phyloP scores from a whole-genome alignment of 2,888 invertebrate genomes.

The Orthonevra nobilis region DNA sequence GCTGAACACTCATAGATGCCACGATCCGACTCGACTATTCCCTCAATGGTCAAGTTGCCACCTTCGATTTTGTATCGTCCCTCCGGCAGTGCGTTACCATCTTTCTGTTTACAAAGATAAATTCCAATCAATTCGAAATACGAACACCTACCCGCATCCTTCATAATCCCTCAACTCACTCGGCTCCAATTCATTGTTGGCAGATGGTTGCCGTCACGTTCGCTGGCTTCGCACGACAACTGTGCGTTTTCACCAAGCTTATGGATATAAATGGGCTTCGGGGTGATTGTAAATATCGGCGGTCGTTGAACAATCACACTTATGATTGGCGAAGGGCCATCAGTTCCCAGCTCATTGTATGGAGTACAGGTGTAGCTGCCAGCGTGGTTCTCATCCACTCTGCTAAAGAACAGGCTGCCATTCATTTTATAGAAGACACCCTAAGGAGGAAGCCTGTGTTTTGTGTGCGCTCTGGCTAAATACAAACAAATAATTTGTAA shows the following conservation, averaged over 20 bases:
- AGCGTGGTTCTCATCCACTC: slow-evolving; percentile 91
- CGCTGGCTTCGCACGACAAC: slow-evolving; percentile 90
- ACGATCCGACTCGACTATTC: slow-evolving; percentile 91
- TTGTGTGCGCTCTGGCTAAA: neutral
- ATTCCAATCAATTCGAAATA: slow-evolving; percentile 68
- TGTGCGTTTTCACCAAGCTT: slow-evolving; percentile 89
- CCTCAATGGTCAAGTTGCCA: slow-evolving; percentile 91
- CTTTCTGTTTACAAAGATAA: slow-evolving; percentile 83
- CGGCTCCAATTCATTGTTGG: slow-evolving; percentile 86
- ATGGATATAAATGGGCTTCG: slow-evolving; percentile 91
- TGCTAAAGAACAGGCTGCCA: slow-evolving; percentile 90
- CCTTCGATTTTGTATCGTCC: slow-evolving; percentile 86
- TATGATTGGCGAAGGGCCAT: slow-evolving; percentile 91
- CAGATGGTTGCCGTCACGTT: slow-evolving; percentile 84
- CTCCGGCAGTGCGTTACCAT: slow-evolving; percentile 85
- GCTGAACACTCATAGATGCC: slow-evolving; percentile 92
- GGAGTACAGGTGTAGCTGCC: slow-evolving; percentile 96
- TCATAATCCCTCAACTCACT: slow-evolving; percentile 78
- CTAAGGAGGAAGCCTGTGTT: slow-evolving; percentile 48
- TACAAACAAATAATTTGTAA: slow-evolving; percentile 1
- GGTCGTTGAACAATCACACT: slow-evolving; percentile 92
- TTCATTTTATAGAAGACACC: slow-evolving; percentile 92
- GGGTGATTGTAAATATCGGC: slow-evolving; percentile 89
- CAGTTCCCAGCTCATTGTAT: slow-evolving; percentile 92
- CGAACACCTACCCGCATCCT: slow-evolving; percentile 23